Percentiles rank a stretch among this genome's conserved stretches.
phyloP scores from a whole-genome alignment of 1,140 invertebrate species.

The Whitmania pigra region DNA sequence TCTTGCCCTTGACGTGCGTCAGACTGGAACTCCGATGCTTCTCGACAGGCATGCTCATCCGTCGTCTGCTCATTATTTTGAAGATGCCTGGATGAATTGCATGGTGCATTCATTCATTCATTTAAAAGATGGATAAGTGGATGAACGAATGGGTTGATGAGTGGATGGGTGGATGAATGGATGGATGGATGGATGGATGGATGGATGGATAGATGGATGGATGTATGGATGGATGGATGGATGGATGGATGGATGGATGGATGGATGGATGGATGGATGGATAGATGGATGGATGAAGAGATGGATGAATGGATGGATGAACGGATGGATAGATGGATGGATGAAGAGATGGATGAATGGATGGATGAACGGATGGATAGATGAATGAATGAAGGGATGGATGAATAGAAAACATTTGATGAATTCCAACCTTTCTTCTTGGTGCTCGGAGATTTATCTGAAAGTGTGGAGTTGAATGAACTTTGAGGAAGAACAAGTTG shows the following conservation, averaged over 20 bases:
- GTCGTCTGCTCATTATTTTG: conserved; percentile 7
- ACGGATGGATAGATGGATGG: not conserved
- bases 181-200: not conserved
- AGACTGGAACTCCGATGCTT: not conserved
- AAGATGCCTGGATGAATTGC: not conserved
- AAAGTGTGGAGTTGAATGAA: not conserved
- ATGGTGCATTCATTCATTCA: not conserved
- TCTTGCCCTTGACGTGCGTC: not conserved
- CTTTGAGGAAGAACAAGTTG: not conserved
- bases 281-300: not conserved
- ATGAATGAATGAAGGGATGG: not conserved
- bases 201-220: not conserved
- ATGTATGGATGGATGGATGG: not conserved
- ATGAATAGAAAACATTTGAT: not conserved
- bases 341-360: not conserved
- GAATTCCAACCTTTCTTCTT: conserved; percentile 1
- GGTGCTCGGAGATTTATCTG: conserved; percentile 7
- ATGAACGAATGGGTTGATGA: not conserved
- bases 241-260: not conserved
- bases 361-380: not conserved
- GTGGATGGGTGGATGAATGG: not conserved
- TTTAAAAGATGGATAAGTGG: not conserved
- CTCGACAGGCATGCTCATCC: conserved; percentile 1
- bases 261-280: not conserved
- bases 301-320: not conserved